Evolutionary conservation across 2,888 invertebrate genomes (phyloP), one percentile per base, ranked within the genome.

Genomic region (Aproaerema taeniolella): DNA sequence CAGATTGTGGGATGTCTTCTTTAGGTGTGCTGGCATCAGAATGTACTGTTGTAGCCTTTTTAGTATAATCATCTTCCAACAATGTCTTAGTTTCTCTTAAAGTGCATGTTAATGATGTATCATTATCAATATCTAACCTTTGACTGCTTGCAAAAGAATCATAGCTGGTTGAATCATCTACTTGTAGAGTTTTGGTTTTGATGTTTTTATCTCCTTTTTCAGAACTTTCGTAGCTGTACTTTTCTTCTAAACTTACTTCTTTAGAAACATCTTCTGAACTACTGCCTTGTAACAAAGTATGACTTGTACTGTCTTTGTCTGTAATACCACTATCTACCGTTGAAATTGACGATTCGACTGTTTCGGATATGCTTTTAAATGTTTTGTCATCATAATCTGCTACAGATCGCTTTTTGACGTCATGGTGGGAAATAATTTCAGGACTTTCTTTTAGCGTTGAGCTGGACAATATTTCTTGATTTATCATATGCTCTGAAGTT

Each of bases 211-310:
- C 64, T 3, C 61, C 53, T 53, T 85, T 86, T 61, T 83, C 83
- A 35, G 65, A 65, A 34, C 69, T 61, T 64, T 86, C 80, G 57
- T 59, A 79, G 52, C 80, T 77, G 39, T 80, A 70, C 58, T 86
- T 86, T 60, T 86, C 85, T 64, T 85, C 85, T 45, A 80, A 64
- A 41, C 79, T 86, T 1, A 67, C 55, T 64, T 85, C 83, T 57
- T 71, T 83, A 1, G 78, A 83, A 9, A 78, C 53, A 41, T 83
- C 85, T 62, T 86, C 83, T 2, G 81, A 81, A 50, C 82, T 81
- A 39, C 75, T 71, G n/a, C 57, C 63, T 32, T 68, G 65, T n/a
- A 65, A 47, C 12, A 71, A 46, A 9, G 58, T 55, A 32, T 66
- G 61, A 2, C 53, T 55, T 1, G 59, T 41, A 39, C 57, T 68